Evolutionary conservation across 2,888 invertebrate genomes (phyloP), one percentile per base, ranked within the genome.

Genomic region (Agriopis aurantiaria): DNA sequence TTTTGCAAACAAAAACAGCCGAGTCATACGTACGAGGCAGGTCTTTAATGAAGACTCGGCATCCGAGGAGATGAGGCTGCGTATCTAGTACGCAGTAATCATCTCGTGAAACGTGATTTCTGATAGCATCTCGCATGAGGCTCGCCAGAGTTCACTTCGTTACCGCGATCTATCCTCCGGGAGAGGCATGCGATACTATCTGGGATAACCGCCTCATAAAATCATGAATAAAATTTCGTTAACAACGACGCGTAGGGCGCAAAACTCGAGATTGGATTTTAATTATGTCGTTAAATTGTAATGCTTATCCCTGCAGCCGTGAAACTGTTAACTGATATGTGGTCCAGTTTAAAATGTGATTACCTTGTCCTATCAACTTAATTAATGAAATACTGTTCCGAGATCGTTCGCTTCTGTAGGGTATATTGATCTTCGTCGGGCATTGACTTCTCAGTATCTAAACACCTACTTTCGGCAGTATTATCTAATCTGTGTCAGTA

Each of bases 261-360:
- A 80, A 80, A 82, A 79, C 76, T 77, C 79, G 76, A 80, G 78
- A 82, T 84, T 80, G 82, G 72, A 82, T 80, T 83, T 83, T 82
- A 84, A 86, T 83, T 81, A 83, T 82, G 80, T 77, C 79, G 78
- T 80, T 79, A 82, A 82, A 80, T 75, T 75, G 76, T 76, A 78
- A 81, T 73, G 80, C 78, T 76, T 78, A 75, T 75, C 79, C 72
- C 74, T 70, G 68, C 67, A 73, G 69, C 76, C 79, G 75, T 75
- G 74, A 72, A 75, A 78, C 78, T 71, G 75, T 75, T 69, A 75
- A 77, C 79, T 76, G 76, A 75, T 76, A 76, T 72, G 75, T 68
- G 64, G 68, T 68, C 70, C 58, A 68, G 69, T 65, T 68, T 53
- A 56, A 53, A 57, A 43, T 59, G 51, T 65, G 45, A 67, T 67